Base-by-base conservation (phyloP, 2,113 vertebrate species). In the Podocnemis expansa region DNA sequence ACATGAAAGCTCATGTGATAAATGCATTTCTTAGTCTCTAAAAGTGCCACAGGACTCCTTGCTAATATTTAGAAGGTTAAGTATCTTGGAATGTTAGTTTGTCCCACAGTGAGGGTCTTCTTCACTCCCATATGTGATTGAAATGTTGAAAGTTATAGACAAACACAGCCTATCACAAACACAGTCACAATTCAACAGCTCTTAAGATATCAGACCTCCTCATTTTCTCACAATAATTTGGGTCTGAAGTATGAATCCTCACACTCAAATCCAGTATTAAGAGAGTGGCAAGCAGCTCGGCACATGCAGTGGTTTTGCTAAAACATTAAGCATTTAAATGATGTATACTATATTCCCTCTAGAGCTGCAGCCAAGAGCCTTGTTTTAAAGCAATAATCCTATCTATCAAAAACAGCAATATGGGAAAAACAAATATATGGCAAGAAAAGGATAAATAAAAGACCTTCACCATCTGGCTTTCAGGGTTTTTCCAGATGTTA, bases 371-470 rank as follows among this genome's bases (percentile, higher is more conserved):
- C 60, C 38, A 38, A 22, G 21, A 73, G 38, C 70, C 21, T 43
- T 73, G 22, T 73, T 73, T 75, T 21, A 5, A 10, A 85, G 31
- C 9, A 67, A 43, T 25, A n/a, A 41, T 38, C 10, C 55, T 29
- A 56, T 5, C 21, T 27, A 6, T 27, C 58, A 75, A 52, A 47
- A 56, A 1, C 27, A 79, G n/a, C 24, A 73, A 34, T 0, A 0
- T 19, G 3, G 13, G 6, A 76, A 14, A 43, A 45, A 31, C n/a
- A 63, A n/a, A 13, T 34, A 3, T 2, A 31, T 0, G 16, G 6
- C 16, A 22, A 2, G 3, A n/a, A 38, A 76, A 10, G 31, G 49
- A 45, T 31, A 76, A 47, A 5, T n/a, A 8, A 70, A 70, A 38
- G n/a, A 17, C 12, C 13, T 16, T 63, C 21, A 10, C 8, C 76